These are phyloP conservation scores for Neodon shergylaensis DNA, from an alignment of 2,113 vertebrate genomes.

Conservation along the genomic window DNA sequence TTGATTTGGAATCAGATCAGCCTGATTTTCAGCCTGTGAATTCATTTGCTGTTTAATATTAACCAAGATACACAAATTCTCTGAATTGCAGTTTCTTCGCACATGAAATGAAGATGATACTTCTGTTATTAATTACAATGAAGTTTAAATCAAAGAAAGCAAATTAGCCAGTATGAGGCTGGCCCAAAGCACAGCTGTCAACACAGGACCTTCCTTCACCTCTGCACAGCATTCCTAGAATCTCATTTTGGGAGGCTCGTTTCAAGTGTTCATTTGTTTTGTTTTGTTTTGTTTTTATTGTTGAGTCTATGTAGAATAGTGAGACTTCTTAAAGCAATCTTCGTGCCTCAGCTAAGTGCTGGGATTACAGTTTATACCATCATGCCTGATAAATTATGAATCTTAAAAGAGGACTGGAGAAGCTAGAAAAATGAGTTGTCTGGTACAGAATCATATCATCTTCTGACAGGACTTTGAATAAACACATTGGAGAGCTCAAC, in stretches of 20 bases:
- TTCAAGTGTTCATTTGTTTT: background rate
- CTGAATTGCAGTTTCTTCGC: background rate
- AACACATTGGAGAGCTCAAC: background rate
- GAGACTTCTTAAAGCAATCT: background rate
- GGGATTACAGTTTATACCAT: background rate
- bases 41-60: background rate
- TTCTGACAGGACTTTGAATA: background rate
- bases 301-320: background rate
- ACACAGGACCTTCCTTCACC: background rate
- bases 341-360: background rate
- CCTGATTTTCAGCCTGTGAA: background rate
- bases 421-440: background rate
- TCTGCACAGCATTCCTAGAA: background rate
- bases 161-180: background rate
- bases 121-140: background rate
- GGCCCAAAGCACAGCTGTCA: background rate
- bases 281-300: background rate
- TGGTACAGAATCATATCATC: background rate
- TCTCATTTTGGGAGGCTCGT: background rate
- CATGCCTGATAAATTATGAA: background rate
- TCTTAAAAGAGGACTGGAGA: background rate
- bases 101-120: background rate
- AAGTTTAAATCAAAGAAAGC: background rate
- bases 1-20: background rate
- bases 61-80: background rate